Evolutionary conservation across 1,140 invertebrate species (phyloP), one percentile per base, ranked within the genome.

Genomic region (Lepidotrigona ventralis): DNA sequence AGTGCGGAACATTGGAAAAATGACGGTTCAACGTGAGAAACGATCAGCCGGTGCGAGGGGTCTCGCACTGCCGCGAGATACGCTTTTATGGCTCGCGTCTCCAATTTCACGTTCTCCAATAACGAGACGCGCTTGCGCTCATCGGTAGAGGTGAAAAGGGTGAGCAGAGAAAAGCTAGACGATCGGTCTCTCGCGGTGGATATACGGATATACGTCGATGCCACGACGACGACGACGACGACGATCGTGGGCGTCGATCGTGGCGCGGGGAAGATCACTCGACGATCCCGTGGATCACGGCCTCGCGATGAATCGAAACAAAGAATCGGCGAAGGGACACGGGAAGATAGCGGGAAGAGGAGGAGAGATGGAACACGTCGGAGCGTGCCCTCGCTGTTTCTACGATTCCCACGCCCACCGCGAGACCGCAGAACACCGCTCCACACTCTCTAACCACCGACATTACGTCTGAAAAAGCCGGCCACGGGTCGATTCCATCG

Each of bases 331-430:
- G 39, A n/a, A 19, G 14, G 39, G 39, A 46, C 39, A 15, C 0
- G 33, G 39, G 39, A 21, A 26, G 14, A 21, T 17, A 17, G 14
- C 5, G n/a, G 69, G 23, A 29, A 21, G n/a, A 19, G 14, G 5
- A 17, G 60, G 53, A 39, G 53, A 39, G 54, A 46, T 84, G 85
- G 77, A 53, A 78, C 17, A 56, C 33, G 63, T 60, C n/a, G 79
- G 70, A 84, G 73, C 81, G 81, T 86, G 82, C 75, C 19, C 73
- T 71, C 79, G 81, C 75, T n/a, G 89, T 90, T 90, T 90, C 85
- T 86, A 83, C 63, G 71, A 90, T 90, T 90, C 89, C 85, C 89
- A 90, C 89, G 89, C 88, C 89, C 74, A 90, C 89, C 66, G 54
- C 68, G 70, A 84, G 82, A 85, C 83, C 86, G 86, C 85, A 85